Conservation (phyloP, 2,797 vertebrate species). For the Hemibagrus guttatus region DNA sequence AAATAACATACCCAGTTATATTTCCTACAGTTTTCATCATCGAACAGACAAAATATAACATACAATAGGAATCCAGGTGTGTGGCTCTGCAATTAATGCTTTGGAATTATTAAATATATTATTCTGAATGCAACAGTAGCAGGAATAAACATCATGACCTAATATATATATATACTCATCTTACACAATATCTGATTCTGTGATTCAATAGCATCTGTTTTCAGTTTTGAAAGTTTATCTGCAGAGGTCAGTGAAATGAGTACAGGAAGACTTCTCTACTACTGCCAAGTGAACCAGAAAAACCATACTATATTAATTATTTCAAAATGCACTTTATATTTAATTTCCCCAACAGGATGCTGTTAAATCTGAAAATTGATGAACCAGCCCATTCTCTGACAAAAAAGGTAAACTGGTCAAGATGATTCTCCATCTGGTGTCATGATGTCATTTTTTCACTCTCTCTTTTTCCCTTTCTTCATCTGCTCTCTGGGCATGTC, state of each 20-base stretch:
- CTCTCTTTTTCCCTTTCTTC: constrained; percentile 3
- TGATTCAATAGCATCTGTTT: constrained; percentile 45
- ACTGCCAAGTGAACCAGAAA: constrained; percentile 41
- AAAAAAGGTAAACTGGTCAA: constrained; percentile 35
- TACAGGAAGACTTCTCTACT: constrained; percentile 14
- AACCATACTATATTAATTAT: constrained; percentile 42
- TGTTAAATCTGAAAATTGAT: constrained; percentile 32
- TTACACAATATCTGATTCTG: constrained; percentile 7
- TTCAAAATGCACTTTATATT: constrained; percentile 47
- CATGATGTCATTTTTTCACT: constrained; percentile 3
- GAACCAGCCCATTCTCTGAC: constrained; percentile 31
- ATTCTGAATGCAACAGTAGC: not conserved
- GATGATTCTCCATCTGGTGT: constrained; percentile 19
- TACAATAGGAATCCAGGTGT: not conserved
- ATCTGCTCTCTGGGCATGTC: not conserved
- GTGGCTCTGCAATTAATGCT: not conserved
- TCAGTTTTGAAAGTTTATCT: constrained; percentile 56
- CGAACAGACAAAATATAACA: not conserved
- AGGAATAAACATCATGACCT: not conserved
- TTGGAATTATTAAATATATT: too few relatives aligned
- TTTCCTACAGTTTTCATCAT: not conserved
- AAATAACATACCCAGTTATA: not conserved
- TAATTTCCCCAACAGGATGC: constrained; percentile 57
- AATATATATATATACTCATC: not conserved
- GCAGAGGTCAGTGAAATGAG: constrained; percentile 40